Conservation (phyloP, 1,140 invertebrate species). For the Holotrichia oblita region DNA sequence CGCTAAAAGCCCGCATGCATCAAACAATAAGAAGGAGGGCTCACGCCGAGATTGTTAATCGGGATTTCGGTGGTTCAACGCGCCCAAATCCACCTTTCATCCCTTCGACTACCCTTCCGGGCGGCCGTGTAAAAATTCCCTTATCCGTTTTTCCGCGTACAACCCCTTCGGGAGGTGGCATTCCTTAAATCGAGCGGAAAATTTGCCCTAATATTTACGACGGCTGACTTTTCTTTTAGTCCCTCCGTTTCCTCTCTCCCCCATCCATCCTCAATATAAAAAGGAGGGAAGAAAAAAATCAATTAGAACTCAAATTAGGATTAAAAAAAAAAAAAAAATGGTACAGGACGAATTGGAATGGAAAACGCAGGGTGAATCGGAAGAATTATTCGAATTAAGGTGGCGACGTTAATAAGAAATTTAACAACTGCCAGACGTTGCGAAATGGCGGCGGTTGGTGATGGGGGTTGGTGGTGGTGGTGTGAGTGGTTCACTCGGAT, state of each 20-base stretch:
- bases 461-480: too few species aligned
- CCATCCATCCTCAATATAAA: too few species aligned
- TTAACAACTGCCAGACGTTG: background rate
- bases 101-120: background rate
- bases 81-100: background rate
- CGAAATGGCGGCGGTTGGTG: background rate
- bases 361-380: background rate
- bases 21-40: background rate
- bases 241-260: too few species aligned
- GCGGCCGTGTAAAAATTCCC: background rate
- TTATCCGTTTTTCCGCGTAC: too few species aligned
- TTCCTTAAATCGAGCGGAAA: background rate
- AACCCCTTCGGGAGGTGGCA: background rate
- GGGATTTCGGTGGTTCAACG: background rate
- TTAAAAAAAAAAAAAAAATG: background rate
- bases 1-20: too few species aligned
- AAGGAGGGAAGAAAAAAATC: too few species aligned
- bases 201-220: background rate
- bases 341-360: background rate
- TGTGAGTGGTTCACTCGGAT: too few species aligned
- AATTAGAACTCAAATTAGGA: background rate
- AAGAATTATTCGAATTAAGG: background rate
- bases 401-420: slow-evolving; percentile 8
- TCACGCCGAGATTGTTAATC: slow-evolving; percentile 2
- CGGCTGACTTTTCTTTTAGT: background rate